Evolutionary conservation across 2,113 vertebrate species (phyloP), one percentile per base, ranked within the genome.

Genomic region (Pseudolaguvia tuberculata): DNA sequence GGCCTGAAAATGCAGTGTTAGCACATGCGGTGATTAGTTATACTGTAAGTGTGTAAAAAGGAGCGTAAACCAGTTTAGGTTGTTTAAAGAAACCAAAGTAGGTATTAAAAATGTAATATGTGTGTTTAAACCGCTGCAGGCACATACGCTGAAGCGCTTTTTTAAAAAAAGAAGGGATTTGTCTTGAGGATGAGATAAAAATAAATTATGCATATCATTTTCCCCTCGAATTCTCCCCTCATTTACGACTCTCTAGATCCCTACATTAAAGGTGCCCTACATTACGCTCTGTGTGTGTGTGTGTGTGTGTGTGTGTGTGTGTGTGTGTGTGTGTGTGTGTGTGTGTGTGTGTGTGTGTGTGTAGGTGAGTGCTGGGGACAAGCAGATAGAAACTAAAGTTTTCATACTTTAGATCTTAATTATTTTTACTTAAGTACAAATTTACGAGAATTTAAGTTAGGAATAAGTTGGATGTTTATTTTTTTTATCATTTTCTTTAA

Each of bases 41-140:
- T 91, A 92, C 90, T 90, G 90, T 87, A 92, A 91, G 89, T 91
- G 89, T 91, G 89, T 91, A 91, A 91, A 81, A 90, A 91, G 89
- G 90, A 90, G 88, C 88, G 88, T 89, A 91, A 91, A 92, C 87
- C 84, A 88, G 90, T 90, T 91, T 88, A 91, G 90, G 88, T 89
- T 91, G 90, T 91, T 92, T 91, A 90, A 81, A 91, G 89, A 91
- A 91, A 91, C 90, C 88, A 91, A 90, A 92, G 90, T 92, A 90
- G 88, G 90, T 89, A 91, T 92, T 92, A 91, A 91, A 92, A 92
- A 92, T 91, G 91, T 90, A 92, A 90, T 89, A 91, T 89, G 88
- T 92, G 90, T 91, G 89, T 91, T 91, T 91, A 86, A 90, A 89
- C 84, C 23, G 88, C 91, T 87, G 72, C 52, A 71, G 87, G 91